These are phyloP conservation scores for Raja brachyura DNA, from an alignment of 2,113 vertebrate species.

Conservation along the genomic window DNA sequence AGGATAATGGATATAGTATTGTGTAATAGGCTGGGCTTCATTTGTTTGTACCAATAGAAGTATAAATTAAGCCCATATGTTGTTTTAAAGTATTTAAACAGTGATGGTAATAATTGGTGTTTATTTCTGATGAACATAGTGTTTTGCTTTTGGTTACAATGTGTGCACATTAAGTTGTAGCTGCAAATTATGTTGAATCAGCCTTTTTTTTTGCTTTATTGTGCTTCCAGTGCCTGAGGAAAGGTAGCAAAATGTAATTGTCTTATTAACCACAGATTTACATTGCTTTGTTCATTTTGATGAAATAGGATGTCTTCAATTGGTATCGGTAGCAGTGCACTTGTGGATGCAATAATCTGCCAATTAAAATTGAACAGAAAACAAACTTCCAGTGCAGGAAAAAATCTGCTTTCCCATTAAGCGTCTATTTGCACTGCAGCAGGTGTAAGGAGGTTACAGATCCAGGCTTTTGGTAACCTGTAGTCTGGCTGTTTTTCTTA, in stretches of 20 bases:
- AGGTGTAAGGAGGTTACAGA: not conserved
- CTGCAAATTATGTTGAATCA: conserved; percentile 37
- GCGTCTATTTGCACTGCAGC: not conserved
- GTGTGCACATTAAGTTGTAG: conserved; percentile 20
- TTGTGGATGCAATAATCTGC: conserved; percentile 26
- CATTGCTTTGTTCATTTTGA: conserved; percentile 34
- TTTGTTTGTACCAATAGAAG: conserved; percentile 77
- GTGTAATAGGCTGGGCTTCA: conserved; percentile 71
- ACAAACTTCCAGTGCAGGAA: not conserved
- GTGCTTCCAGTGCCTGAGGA: conserved; percentile 5
- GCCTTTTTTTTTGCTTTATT: conserved; percentile 8
- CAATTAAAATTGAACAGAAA: not conserved
- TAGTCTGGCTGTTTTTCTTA: not conserved
- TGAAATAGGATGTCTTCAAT: not conserved
- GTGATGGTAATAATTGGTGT: conserved; percentile 78
- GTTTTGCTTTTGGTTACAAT: conserved; percentile 20
- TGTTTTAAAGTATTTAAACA: conserved; percentile 76
- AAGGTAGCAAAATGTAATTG: conserved; percentile 33
- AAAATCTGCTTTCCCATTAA: not conserved
- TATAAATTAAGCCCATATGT: conserved; percentile 84
- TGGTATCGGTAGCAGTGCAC: conserved; percentile 12
- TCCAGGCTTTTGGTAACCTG: not conserved
- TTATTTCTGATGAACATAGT: conserved; percentile 34
- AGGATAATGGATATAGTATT: conserved; percentile 78
- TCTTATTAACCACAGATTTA: conserved; percentile 32